Evolutionary conservation across 1,140 invertebrate genomes (phyloP).

Genomic region (Druon quercuslanigerum): DNA sequence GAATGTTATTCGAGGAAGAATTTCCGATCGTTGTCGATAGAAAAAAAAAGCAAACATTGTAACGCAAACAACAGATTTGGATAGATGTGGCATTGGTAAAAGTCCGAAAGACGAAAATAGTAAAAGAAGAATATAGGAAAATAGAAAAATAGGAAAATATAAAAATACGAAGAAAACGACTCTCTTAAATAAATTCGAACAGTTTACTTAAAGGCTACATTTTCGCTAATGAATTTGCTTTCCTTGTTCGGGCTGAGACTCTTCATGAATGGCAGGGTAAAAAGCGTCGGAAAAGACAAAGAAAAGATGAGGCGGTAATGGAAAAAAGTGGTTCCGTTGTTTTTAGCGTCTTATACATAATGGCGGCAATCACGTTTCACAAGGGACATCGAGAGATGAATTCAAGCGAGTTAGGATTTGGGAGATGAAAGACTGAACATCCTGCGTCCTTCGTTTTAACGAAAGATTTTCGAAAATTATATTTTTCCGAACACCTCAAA

Average conservation of each 20-base stretch:
- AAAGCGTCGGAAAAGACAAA: slow-evolving; percentile 7
- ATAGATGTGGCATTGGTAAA: neutral
- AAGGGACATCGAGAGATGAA: slow-evolving; percentile 38
- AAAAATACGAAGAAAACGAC: neutral
- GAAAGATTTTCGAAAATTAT: neutral
- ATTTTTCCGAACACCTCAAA: neutral
- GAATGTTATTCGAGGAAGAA: slow-evolving; percentile 9
- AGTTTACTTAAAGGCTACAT: slow-evolving; percentile 35
- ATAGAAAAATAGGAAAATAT: neutral
- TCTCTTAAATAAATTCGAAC: slow-evolving; percentile 33
- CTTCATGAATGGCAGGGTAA: slow-evolving; percentile 10
- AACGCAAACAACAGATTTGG: neutral
- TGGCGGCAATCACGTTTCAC: slow-evolving; percentile 40
- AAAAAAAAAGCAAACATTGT: slow-evolving; percentile 9
- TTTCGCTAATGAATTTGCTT: slow-evolving; percentile 48
- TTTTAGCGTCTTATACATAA: slow-evolving; percentile 44
- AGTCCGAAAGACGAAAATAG: neutral
- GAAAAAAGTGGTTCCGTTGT: slow-evolving; percentile 44
- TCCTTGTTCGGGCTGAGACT: neutral
- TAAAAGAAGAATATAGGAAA: neutral
- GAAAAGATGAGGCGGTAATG: slow-evolving; percentile 44
- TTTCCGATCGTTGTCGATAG: slow-evolving; percentile 6
- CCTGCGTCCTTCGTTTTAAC: neutral
- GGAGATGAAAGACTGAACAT: neutral
- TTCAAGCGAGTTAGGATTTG: slow-evolving; percentile 22